Conservation (phyloP, 2,797 vertebrate species). For the Tapirus indicus region DNA sequence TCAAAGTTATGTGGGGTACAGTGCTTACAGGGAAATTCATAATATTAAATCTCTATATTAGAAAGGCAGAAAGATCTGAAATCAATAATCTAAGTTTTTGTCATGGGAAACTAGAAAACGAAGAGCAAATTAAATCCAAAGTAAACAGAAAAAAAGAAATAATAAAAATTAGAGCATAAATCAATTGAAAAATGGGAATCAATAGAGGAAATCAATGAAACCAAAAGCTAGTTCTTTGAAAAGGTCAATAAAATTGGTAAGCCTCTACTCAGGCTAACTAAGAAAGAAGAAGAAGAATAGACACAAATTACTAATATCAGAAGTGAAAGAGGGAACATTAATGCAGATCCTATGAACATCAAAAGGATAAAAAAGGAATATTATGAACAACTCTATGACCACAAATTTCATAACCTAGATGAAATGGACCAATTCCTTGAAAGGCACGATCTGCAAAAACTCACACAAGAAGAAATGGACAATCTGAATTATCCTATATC, state of each 20-base stretch:
- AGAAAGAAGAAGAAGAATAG: background rate
- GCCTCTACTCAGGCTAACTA: background rate
- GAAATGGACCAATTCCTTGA: background rate
- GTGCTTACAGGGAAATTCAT: background rate
- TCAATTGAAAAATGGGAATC: background rate
- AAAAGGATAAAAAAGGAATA: background rate
- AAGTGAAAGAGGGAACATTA: background rate
- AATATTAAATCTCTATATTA: background rate
- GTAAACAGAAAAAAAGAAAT: background rate
- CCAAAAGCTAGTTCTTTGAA: background rate
- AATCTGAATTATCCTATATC: background rate
- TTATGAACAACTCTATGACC: background rate
- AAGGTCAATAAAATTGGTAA: background rate
- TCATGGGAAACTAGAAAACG: background rate
- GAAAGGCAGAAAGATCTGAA: background rate
- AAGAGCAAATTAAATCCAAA: background rate
- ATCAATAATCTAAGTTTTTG: background rate
- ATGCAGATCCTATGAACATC: background rate
- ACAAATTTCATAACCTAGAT: background rate
- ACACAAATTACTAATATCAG: background rate
- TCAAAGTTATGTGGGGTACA: background rate
- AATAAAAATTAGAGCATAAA: conserved; percentile 5
- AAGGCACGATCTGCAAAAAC: background rate
- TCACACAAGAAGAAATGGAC: background rate
- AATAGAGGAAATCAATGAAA: background rate